A percentile compares a stretch with the other conserved stretches of the same genome.
phyloP scores from a whole-genome alignment of 2,797 vertebrate genomes.

The Catamblyrhynchus diadema region DNA sequence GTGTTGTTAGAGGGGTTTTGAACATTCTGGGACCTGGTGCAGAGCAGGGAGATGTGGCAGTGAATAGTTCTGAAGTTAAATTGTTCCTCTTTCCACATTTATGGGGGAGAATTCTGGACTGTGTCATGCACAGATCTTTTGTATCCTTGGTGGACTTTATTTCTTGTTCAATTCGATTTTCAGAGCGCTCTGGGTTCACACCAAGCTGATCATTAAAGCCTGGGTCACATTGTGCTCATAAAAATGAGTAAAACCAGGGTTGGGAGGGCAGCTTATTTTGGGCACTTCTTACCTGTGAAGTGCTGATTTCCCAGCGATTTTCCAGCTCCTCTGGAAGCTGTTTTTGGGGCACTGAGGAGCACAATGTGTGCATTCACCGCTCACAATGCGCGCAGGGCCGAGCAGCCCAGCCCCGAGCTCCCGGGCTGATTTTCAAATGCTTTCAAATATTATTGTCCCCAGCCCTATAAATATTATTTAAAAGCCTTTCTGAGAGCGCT shows the following conservation, averaged over 20 bases:
- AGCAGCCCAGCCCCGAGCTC: background rate
- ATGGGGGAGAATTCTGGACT: background rate
- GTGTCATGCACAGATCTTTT: background rate
- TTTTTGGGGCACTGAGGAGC: background rate
- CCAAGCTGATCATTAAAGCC: fast-evolving
- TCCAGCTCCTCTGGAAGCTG: background rate
- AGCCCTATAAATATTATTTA: background rate
- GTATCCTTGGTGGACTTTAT: background rate
- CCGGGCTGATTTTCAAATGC: background rate
- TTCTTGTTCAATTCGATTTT: fast-evolving
- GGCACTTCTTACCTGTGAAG: background rate
- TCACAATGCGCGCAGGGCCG: background rate
- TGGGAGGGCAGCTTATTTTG: background rate
- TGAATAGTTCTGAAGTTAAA: background rate
- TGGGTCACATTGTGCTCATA: fast-evolving
- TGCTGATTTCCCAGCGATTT: background rate
- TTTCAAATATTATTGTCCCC: background rate
- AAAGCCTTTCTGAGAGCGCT: slow-evolving; percentile 37
- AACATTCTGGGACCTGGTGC: background rate
- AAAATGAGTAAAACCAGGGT: background rate
- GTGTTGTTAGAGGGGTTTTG: background rate
- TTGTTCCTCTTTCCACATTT: background rate
- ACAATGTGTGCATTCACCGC: background rate
- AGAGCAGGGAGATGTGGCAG: background rate
- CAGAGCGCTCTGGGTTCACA: fast-evolving